Base-by-base conservation (phyloP, 2,797 vertebrate genomes). In the Microctenopoma stevenorrisi region DNA sequence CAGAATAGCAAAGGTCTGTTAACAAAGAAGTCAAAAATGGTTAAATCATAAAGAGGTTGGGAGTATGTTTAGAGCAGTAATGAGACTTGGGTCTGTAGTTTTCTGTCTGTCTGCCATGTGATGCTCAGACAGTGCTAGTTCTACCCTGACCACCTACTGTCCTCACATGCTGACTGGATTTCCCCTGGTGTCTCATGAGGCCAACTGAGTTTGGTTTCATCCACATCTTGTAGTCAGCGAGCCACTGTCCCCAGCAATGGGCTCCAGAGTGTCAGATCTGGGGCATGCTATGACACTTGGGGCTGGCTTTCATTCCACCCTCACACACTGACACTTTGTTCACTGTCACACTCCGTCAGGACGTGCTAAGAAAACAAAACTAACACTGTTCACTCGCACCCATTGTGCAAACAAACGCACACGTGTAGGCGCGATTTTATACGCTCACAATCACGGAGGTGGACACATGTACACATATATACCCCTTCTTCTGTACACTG, bases 331-430 rank as follows among this genome's bases (percentile, higher is more conserved):
- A 83, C 84, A 82, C 89, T 93, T 87, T 91, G 77, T 85, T 92
- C 82, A 44, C 73, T 66, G 82, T 86, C 91, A 91, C 87, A 82
- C 87, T 91, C 85, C 72, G 25, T 48, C 81, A 61, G 85, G 86
- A 94, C 92, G 93, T 94, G 94, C 88, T 47, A 82, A 63, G 92
- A 94, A 95, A 92, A 93, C 87, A 90, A 92, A 91, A 89, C 77
- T 49, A 74, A 51, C 64, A 59, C 80, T 85, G 85, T 85, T 84
- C 72, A 71, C 69, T 74, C 58, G 42, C 46, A 42, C 7, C 58
- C 79, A 63, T 69, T 49, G 64, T 54, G 68, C 59, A 77, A 79
- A 85, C 77, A 83, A 49, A 84, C 55, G 72, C 55, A 71, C 59
- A 56, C 42, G 82, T 74, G 59, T 78, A 75, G 55, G 46, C 46